Base-by-base conservation (phyloP, 2,888 invertebrate species). In the Pimpla rufipes region DNA sequence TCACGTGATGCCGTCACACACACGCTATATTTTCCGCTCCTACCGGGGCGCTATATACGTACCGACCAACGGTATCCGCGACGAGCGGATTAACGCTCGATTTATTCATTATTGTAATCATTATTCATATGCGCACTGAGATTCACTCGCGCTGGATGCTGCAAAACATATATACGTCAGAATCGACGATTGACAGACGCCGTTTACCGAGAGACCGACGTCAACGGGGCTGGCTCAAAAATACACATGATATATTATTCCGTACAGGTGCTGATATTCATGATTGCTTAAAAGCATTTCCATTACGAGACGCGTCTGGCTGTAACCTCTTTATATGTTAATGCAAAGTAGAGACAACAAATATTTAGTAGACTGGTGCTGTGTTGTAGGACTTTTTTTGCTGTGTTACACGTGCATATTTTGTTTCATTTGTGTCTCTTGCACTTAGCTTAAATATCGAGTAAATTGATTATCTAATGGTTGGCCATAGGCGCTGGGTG, bases 91-190 rank as follows among this genome's bases (percentile, higher is more conserved):
- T 45, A 73, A 57, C 73, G 50, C 16, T 67, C 50, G 47, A 57
- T 73, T 78, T 74, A 82, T 82, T 82, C 67, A 76, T 75, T 42
- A 78, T 23, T 21, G 21, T 45, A 40, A 66, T 45, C 45, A 66
- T 45, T 45, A 66, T 66, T 66, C 23, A 66, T 23, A 13, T 42
- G n/a, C n/a, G n/a, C 23, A 66, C 45, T 11, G 66, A 66, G 21
- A 66, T 45, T 66, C 45, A 45, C 66, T 64, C n/a, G 37, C 11
- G 37, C 35, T 47, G 1, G 10, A 7, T 40, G 16, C 37, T 62
- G 62, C 62, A 16, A 62, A 62, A 37, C 18, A 18, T 10, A 18
- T 37, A 16, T 62, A 37, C 10, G 40, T 37, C 62, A 37, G 37
- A 62, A 40, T 37, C 35, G 37, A 16, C 37, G 62, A 62, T 37